A percentile compares a stretch with the other conserved stretches of the same genome.
phyloP scores from a whole-genome alignment of 53 echinoderm and acorn worm species.

The Paelopatides confundens region DNA sequence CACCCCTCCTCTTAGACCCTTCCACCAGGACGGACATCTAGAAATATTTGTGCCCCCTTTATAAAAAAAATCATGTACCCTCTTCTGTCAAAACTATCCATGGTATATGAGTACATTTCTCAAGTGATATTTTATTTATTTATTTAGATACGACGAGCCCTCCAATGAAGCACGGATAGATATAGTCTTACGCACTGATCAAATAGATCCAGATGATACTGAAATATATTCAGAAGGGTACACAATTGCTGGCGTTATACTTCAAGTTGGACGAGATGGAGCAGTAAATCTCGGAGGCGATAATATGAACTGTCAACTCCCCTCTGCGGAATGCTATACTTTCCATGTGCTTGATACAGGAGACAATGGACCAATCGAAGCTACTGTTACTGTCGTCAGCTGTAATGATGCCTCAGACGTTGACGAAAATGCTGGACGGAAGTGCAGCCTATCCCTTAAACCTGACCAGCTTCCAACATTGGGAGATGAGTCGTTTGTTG shows the following conservation, averaged over 20 bases:
- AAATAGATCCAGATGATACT: not conserved
- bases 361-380: not conserved
- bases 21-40: no score
- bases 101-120: not conserved
- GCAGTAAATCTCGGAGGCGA: not conserved
- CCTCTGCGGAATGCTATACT: slow-evolving; percentile 25
- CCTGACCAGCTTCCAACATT: not conserved
- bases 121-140: not conserved
- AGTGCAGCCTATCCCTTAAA: not conserved
- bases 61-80: no score
- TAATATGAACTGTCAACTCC: not conserved
- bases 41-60: no score
- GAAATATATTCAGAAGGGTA: not conserved
- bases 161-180: slow-evolving; percentile 8
- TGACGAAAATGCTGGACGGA: slow-evolving; percentile 14
- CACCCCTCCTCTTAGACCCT: no score
- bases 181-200: not conserved
- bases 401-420: not conserved
- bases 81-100: no score
- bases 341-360: not conserved
- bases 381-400: not conserved
- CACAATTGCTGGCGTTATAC: not conserved
- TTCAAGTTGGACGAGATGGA: not conserved
- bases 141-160: slow-evolving; percentile 12
- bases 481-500: slow-evolving; percentile 19